Conservation (phyloP, 2,113 vertebrate species). For the Uropsilus gracilis region DNA sequence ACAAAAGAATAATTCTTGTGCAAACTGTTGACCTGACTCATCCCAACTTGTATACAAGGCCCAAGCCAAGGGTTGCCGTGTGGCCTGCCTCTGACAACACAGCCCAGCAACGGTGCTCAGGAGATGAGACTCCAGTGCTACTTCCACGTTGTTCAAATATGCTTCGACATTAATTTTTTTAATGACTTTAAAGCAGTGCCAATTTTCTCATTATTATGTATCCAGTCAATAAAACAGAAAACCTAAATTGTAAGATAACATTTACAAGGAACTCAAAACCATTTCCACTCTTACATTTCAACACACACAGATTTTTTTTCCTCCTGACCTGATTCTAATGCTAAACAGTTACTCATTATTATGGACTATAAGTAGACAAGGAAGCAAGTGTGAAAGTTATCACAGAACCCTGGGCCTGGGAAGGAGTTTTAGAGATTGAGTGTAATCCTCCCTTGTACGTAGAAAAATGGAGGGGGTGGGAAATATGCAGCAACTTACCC, state of each 20-base stretch:
- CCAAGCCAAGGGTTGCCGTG: neutral
- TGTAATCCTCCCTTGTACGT: neutral
- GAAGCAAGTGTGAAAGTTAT: neutral
- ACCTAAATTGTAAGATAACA: constrained; percentile 29
- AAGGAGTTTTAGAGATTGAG: neutral
- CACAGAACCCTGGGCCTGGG: neutral
- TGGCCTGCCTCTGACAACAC: neutral
- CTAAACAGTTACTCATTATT: neutral
- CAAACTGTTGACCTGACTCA: constrained; percentile 27
- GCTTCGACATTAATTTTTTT: neutral
- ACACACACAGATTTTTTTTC: neutral
- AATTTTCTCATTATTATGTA: constrained; percentile 50
- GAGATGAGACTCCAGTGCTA: neutral
- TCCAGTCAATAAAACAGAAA: constrained; percentile 17
- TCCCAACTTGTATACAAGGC: neutral
- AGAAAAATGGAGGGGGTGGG: neutral
- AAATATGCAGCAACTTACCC: neutral
- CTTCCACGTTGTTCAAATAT: neutral
- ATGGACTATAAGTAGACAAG: neutral
- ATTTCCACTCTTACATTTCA: constrained; percentile 45
- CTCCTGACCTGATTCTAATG: constrained; percentile 40
- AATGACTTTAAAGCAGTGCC: constrained; percentile 1
- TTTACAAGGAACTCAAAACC: constrained; percentile 3
- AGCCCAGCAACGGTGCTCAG: neutral
- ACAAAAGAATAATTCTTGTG: neutral